A percentile compares a stretch with the other conserved stretches of the same genome.
phyloP scores from a whole-genome alignment of 1,140 invertebrate genomes.

The Gonatopus flavifemur region DNA sequence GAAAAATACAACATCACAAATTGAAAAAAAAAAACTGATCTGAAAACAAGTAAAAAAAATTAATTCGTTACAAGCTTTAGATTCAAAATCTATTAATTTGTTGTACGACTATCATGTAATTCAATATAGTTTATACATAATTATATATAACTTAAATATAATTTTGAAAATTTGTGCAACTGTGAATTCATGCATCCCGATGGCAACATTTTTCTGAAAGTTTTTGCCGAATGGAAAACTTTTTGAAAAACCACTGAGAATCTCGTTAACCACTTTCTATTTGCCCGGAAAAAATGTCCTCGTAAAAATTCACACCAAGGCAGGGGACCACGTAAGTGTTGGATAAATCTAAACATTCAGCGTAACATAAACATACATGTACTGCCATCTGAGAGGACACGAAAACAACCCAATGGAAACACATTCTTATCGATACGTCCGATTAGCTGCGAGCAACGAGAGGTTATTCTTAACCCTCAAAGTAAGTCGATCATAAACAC shows the following conservation, averaged over 20 bases:
- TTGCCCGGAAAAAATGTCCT: neutral
- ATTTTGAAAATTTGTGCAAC: too few relatives aligned
- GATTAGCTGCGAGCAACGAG: constrained; percentile 14
- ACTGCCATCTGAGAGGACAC: constrained; percentile 5
- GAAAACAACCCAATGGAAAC: neutral
- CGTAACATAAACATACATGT: neutral
- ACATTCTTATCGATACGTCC: constrained; percentile 9
- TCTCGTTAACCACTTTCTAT: neutral
- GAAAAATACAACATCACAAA: too few relatives aligned
- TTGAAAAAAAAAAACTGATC: too few relatives aligned
- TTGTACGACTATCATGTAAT: too few relatives aligned
- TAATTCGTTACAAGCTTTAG: too few relatives aligned
- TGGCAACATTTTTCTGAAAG: neutral
- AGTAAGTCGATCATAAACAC: constrained; percentile 19
- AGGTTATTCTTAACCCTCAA: constrained; percentile 20
- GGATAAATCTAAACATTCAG: too few relatives aligned
- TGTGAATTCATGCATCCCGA: too few relatives aligned
- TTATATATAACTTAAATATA: too few relatives aligned
- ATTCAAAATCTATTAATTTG: too few relatives aligned
- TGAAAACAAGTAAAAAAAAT: too few relatives aligned
- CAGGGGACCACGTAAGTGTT: too few relatives aligned
- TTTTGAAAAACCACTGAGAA: neutral
- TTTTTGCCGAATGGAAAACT: neutral
- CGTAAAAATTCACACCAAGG: neutral
- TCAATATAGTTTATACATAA: too few relatives aligned